Evolutionary conservation across 2,888 invertebrate genomes (phyloP).

Genomic region (Deroplatys truncata): DNA sequence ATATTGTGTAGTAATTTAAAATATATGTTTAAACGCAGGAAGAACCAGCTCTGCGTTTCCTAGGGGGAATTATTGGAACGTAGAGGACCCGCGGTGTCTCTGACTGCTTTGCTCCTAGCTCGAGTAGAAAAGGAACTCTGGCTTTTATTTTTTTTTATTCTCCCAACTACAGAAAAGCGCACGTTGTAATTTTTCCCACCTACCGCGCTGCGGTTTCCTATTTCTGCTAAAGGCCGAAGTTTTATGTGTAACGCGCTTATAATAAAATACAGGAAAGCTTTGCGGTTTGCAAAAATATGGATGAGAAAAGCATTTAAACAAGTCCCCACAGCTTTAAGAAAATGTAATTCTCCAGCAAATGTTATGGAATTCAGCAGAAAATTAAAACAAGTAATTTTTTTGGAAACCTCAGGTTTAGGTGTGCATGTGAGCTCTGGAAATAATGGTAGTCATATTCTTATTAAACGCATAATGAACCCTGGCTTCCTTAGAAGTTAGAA

Average conservation of each 20-base stretch:
- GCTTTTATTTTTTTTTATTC: background rate
- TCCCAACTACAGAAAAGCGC: background rate
- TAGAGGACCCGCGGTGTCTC: background rate
- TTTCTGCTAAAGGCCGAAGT: background rate
- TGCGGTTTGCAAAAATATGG: background rate
- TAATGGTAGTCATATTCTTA: too few species aligned
- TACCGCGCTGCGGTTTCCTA: background rate
- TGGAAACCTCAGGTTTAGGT: background rate
- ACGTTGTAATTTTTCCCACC: background rate
- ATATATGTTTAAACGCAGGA: background rate
- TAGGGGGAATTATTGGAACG: background rate
- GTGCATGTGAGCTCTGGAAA: background rate
- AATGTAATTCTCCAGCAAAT: background rate
- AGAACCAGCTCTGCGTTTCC: background rate
- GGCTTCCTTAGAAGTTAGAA: too few species aligned
- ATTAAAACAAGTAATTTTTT: background rate
- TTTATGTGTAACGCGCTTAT: background rate
- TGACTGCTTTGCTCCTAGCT: background rate
- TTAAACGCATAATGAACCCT: too few species aligned
- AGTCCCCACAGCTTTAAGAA: background rate
- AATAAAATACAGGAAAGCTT: background rate
- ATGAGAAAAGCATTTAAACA: background rate
- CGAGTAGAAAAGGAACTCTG: background rate
- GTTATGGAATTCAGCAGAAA: background rate
- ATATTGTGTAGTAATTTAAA: slow-evolving; percentile 1